Base-by-base conservation (phyloP, 1,140 invertebrate genomes). In the Hydropsyche tenuis region DNA sequence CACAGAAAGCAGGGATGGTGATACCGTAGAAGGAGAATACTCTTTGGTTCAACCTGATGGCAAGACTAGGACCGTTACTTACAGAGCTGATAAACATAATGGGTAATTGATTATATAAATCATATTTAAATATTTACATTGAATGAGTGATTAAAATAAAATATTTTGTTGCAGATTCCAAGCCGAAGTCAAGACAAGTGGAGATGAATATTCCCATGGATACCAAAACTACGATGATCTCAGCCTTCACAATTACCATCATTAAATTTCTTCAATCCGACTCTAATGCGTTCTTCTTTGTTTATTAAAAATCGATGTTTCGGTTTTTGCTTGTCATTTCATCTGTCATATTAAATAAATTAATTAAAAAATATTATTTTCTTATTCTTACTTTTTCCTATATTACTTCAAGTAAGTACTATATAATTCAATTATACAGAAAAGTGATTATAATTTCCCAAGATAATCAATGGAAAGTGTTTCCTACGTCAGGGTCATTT, bases 1-100 rank as follows among this genome's bases (percentile, higher is more conserved):
- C 77, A 87, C 88, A 82, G 89, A 90, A 78, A 82, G 83, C 1
- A 82, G 88, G 45, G 87, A 89, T 77, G 89, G 89, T 30, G 88
- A 89, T 78, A 84, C 87, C 12, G 88, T 90, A 27, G 86, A 88
- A 78, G 89, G 89, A 20, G 85, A 85, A 79, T 84, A 86, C 81
- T 82, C 83, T 22, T 81, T 87, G 30, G 79, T 88, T 1, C 87
- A 88, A 78, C 82, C 88, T 22, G 88, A 89, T 77, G 88, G 88
- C 74, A 85, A 85, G 46, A 80, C 87, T 30, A 83, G 87, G 77
- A 86, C 85, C 42, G 87, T 88, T 16, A 81, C 86, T 75, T 89
- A 89, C 80, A 86, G 86, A 22, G 87, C 87, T 68, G 86, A 87
- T 77, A 83, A 84, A 68, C 83, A 87, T 71, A 85, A 84, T 79